Evolutionary conservation across 2,113 vertebrate genomes (phyloP), one percentile per base, ranked within the genome.

Genomic region (Prietella phreatophila): DNA sequence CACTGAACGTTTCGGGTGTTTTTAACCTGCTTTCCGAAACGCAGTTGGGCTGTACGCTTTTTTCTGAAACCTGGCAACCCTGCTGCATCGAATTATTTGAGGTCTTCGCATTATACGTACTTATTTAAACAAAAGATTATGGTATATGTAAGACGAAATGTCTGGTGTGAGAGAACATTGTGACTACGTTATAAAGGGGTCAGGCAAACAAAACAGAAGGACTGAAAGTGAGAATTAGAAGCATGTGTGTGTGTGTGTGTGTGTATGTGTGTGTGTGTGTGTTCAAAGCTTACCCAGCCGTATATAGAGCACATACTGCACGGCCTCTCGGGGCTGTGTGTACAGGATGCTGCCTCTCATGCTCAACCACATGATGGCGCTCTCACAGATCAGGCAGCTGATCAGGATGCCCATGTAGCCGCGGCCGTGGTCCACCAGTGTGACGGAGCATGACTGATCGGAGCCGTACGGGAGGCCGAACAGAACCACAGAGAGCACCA

Each of bases 331-430:
- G 33, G 98, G 98, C 94, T 99, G 97, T 0, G 98, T 99, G 96
- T 99, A 98, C 86, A 99, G 95, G 94, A 99, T 99, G 92, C 97
- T 99, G 90, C 98, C 98, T 22, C 98, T 95, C 98, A 99, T 99
- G 94, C 98, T 99, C 93, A 99, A 94, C 98, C 98, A 99, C 95
- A 99, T 99, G 96, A 99, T 99, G 94, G 97, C 98, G 89, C 97
- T 97, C 95, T 99, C 98, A 56, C 97, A 98, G 84, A 99, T 99
- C 93, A 99, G 97, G 92, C 98, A 99, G 92, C 98, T 99, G 93
- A 99, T 96, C 93, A 99, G 95, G 92, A 99, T 99, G 39, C 98
- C 98, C 94, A 99, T 94, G 94, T 99, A 99, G 79, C 98, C 98
- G 33, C 98, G 95, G 87, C 98, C 98, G 92, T 99, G 98, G 93